Evolutionary conservation across 2,888 invertebrate species (phyloP), one percentile per base, ranked within the genome.

Genomic region (Thymelicus lineola): DNA sequence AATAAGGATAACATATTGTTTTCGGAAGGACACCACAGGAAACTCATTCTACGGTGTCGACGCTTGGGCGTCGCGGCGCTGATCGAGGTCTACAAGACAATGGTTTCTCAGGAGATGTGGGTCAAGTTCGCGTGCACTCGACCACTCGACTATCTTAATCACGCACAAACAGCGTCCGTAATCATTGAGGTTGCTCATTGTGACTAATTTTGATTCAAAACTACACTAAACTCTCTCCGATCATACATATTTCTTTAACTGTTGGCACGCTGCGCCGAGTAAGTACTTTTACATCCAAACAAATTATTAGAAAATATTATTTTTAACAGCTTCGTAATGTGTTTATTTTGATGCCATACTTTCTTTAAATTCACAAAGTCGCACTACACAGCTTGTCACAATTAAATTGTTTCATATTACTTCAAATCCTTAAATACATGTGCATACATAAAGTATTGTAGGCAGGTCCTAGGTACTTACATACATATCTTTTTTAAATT

Each of bases 101-200:
- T 92, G 81, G 88, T 80, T 82, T 86, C 85, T 84, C 77, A 76
- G 76, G 82, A 82, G 82, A 90, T 88, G 91, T 92, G 80, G 91
- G 93, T 91, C 92, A 93, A 93, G 92, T 91, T 90, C 85, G 83
- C 77, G 84, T 83, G 82, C 84, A 76, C 82, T 68, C 79, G 78
- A 83, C 81, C 84, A 76, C 82, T 68, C 79, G 78, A 83, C 81
- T 77, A 74, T 76, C 77, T 73, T 76, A 76, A 82, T 86, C 83
- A 87, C 84, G 85, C 85, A 80, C 80, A 77, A 77, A 72, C 73
- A 73, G 72, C 42, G 64, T 42, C 46, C 46, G 53, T 63, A 63
- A 69, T 46, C 62, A 17, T 38, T 46, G 42, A 46, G 57, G 59
- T 55, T 35, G n/a, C 46, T 62, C 20, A 15, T 68, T 20, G 20